These are phyloP conservation scores for Lochmaea crataegi DNA, from an alignment of 2,888 invertebrate genomes.

Conservation along the genomic window DNA sequence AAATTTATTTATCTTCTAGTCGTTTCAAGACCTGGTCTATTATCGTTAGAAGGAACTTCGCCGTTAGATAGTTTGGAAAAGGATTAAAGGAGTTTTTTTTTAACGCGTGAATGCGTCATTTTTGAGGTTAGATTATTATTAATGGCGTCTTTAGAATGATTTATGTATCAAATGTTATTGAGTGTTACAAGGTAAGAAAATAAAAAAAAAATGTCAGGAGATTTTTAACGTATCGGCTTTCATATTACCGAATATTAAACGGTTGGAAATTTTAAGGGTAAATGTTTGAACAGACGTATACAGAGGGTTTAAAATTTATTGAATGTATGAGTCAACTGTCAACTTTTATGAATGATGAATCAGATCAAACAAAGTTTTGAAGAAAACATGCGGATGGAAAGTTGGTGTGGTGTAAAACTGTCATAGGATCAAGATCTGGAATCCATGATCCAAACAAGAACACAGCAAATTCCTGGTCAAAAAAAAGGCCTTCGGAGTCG, in stretches of 20 bases:
- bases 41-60: background rate
- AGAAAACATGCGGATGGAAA: no score
- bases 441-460: no score
- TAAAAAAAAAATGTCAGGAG: background rate
- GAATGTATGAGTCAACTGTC: no score
- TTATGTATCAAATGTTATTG: conserved; percentile 32
- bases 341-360: no score
- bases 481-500: no score
- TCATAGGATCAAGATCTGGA: no score
- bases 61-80: conserved; percentile 22
- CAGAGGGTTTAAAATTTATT: background rate
- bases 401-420: no score
- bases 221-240: background rate
- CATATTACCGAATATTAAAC: background rate
- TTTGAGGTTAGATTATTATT: conserved; percentile 38
- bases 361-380: no score
- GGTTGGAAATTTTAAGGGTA: background rate
- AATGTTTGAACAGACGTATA: background rate
- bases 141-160: conserved; percentile 35
- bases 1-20: no score
- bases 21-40: background rate
- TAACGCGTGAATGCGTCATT: conserved; percentile 33
- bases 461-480: no score
- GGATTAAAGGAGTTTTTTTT: conserved; percentile 37
- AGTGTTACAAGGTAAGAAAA: conserved; percentile 7